Base-by-base conservation (phyloP, 2,888 invertebrate species). In the Eupelmus urozonus region DNA sequence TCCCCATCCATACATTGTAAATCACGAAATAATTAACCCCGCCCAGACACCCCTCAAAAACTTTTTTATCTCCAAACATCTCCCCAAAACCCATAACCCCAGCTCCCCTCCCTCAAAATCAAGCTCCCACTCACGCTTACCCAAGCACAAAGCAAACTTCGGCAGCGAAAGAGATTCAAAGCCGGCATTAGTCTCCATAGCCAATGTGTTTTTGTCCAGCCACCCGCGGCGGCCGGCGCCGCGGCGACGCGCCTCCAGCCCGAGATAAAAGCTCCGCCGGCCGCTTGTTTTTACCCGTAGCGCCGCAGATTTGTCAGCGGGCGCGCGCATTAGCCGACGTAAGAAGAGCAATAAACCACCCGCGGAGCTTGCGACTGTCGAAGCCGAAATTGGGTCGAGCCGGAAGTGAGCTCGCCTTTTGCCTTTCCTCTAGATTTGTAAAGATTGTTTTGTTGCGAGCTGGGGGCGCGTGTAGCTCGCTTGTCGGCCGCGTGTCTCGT, bases 231-330 rank as follows among this genome's bases (percentile, higher is more conserved):
- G 23, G 11, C 20, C 29, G 62, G 55, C 69, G 53, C 62, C 27
- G 18, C 16, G 59, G n/a, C 13, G 23, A 23, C 62, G 57, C 18
- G 2, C 20, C 13, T n/a, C 3, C 49, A 23, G 25, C 71, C 2
- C 23, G 40, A 42, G 9, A 34, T 34, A n/a, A n/a, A n/a, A n/a
- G n/a, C 5, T 34, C 34, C 9, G 34, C 5, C 29, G 20, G 13
- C 29, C n/a, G 55, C 49, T 45, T 53, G 25, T 67, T 60, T 70
- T 70, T 70, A 55, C 40, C 34, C 23, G n/a, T 59, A 13, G 57
- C n/a, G 51, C 78, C 71, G 69, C 60, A 76, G 83, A 85, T 85
- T 85, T 83, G 84, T 84, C 82, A 81, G 75, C 62, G 80, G 9
- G 9, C 34, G 34, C 9, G 23, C 75, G 80, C 83, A 84, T 84